Conservation (phyloP, 2,113 vertebrate species). For the Perognathus longimembris region DNA sequence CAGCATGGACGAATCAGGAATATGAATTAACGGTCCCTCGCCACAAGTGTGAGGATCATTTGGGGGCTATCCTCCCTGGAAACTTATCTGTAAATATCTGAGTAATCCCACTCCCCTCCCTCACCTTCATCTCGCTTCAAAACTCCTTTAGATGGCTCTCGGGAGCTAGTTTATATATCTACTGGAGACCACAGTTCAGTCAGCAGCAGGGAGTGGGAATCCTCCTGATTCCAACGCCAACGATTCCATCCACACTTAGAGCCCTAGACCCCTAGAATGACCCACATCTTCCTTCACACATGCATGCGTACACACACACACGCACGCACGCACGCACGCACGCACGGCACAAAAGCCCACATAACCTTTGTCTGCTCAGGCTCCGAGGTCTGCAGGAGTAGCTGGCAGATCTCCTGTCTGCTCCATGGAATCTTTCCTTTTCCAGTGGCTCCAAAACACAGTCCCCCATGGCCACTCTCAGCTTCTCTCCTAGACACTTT, state of each 20-base stretch:
- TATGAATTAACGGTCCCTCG: not conserved
- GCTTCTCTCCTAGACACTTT: slow-evolving; percentile 80
- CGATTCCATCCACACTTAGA: not conserved
- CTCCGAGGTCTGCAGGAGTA: not conserved
- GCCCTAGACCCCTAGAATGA: accelerated
- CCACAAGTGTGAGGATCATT: not conserved
- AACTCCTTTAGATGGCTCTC: not conserved
- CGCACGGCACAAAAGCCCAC: no score
- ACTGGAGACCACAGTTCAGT: not conserved
- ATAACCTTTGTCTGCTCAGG: not conserved
- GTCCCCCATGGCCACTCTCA: slow-evolving; percentile 73
- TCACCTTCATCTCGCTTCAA: accelerated
- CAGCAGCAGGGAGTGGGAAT: not conserved
- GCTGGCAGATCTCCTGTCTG: not conserved
- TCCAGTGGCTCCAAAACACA: slow-evolving; percentile 51
- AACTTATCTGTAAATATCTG: not conserved
- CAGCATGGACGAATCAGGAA: not conserved
- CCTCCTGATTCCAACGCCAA: not conserved
- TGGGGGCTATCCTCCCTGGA: not conserved
- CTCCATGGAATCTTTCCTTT: not conserved
- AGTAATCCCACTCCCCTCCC: not conserved
- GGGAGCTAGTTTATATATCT: not conserved
- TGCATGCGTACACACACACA: not conserved
- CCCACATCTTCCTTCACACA: not conserved
- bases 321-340: not conserved